phyloP scores from a whole-genome alignment of 2,797 vertebrate genomes.

The Rhinoraja longicauda region DNA sequence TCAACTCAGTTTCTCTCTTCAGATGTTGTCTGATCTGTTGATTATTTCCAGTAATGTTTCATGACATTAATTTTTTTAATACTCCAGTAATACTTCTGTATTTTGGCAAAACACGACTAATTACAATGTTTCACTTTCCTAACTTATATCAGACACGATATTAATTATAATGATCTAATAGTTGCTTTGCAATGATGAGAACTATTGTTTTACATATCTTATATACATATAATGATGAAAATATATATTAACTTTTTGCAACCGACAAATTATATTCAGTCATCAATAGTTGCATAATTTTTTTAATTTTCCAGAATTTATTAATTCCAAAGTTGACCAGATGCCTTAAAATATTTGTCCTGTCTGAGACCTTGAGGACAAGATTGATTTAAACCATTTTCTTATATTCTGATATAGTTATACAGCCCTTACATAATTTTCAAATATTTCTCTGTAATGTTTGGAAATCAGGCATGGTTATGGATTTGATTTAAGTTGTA shows the following conservation, averaged over 20 bases:
- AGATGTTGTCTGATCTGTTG: no score
- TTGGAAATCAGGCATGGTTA: neutral
- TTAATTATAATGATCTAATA: neutral
- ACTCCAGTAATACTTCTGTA: neutral
- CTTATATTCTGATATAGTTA: neutral
- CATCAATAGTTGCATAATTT: neutral
- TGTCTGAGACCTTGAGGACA: neutral
- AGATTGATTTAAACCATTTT: neutral
- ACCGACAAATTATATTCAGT: neutral
- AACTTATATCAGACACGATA: conserved; percentile 3
- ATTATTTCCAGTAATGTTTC: no score
- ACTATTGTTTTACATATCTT: conserved; percentile 3
- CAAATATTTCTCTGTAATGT: neutral
- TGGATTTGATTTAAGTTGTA: neutral
- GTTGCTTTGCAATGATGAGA: neutral
- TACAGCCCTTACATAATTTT: neutral
- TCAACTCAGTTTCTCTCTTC: no score
- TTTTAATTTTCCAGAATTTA: neutral
- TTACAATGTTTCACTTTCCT: neutral
- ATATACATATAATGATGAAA: neutral
- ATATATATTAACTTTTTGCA: conserved; percentile 10
- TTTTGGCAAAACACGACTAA: neutral
- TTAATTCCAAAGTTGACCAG: neutral
- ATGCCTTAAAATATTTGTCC: neutral
- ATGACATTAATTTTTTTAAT: neutral